Base-by-base conservation (phyloP, 2,888 invertebrate species). In the Folsomia manolachei region DNA sequence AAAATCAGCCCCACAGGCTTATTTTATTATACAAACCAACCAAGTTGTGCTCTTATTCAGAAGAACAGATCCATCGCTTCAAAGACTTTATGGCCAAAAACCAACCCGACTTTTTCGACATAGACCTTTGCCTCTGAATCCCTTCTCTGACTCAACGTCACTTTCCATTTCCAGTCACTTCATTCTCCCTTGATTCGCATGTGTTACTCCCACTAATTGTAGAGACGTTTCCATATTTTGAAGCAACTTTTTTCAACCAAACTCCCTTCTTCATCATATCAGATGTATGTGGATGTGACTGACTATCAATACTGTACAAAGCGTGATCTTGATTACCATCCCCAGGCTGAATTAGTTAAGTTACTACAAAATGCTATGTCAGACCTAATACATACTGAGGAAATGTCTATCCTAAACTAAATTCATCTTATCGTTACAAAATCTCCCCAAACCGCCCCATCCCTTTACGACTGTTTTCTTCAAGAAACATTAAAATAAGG, bases 1-100 rank as follows among this genome's bases (percentile, higher is more conserved):
- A 75, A 79, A 76, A 69, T 71, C 53, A 74, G 71, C 76, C 66
- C 68, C 63, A 63, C 25, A 62, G 56, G 56, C 11, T 56, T 56
- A 7, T 56, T 21, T 56, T 56, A 21, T 56, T 56, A 56, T 56
- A 56, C 56, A 56, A 56, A 56, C 4, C 11, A 14, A n/a, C n/a
- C n/a, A n/a, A n/a, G n/a, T n/a, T n/a, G n/a, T n/a, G n/a, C n/a
- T 56, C 56, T 56, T 19, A 14, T 7, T 56, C n/a, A 4, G 18
- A 56, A 7, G 21, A 19, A 19, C 56, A 21, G 56, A 56, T 56
- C 18, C 21, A 56, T 56, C 56, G 62, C 62, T 24, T 62, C 62
- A 56, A 56, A 19, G 56, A 56, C 56, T 56, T 56, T 56, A 56
- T 56, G 19, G 21, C 64, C 27, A 25, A 2, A n/a, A 64, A 9